Conservation (phyloP, 2,113 vertebrate species). For the Anthoscopus minutus region DNA sequence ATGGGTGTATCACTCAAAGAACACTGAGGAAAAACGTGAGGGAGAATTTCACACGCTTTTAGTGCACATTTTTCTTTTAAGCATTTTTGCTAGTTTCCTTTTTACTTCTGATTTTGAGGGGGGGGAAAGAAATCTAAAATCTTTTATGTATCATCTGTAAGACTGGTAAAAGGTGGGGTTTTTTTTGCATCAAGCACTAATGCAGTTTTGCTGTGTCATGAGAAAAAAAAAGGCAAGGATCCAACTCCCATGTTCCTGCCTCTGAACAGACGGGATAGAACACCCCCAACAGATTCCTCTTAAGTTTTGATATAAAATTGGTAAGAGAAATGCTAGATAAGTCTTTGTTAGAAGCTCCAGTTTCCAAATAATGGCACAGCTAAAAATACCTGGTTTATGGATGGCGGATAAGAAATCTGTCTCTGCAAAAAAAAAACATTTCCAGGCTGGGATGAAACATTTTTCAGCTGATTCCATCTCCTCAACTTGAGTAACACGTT, state of each 20-base stretch:
- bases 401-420: neutral
- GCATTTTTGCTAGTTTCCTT: neutral
- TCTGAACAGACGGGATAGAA: neutral
- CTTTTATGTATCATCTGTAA: neutral
- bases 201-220: neutral
- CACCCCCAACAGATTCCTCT: neutral
- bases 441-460: neutral
- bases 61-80: neutral
- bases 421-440: neutral
- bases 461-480: neutral
- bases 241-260: neutral
- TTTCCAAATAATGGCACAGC: neutral
- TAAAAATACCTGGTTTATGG: neutral
- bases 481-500: fast-evolving
- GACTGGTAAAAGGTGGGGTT: neutral
- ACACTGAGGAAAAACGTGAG: neutral
- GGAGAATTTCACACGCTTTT: neutral
- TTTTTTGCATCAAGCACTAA: neutral
- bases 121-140: neutral
- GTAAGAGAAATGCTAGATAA: neutral
- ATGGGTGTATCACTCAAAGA: neutral
- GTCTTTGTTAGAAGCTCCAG: neutral
- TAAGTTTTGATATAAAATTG: neutral
- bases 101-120: neutral
- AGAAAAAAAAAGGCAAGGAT: neutral